A percentile compares a stretch with the other conserved stretches of the same genome.
These are phyloP conservation scores for Tenthredo notha DNA, from an alignment of 2,888 invertebrate species.

Conservation along the genomic window DNA sequence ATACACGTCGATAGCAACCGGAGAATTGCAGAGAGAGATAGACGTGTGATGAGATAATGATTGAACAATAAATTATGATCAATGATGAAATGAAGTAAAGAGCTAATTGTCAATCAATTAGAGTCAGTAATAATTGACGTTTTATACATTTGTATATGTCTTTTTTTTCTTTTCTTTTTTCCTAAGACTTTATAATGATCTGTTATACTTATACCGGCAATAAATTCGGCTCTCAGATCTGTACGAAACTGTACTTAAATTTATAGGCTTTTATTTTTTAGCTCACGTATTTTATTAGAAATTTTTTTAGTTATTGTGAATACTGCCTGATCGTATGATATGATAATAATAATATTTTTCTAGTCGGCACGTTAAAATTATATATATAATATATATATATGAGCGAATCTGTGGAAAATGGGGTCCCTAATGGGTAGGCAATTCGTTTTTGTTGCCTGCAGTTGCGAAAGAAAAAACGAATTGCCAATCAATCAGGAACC, in stretches of 20 bases:
- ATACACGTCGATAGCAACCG: slow-evolving; percentile 86
- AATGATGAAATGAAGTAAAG: not conserved
- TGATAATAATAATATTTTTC: slow-evolving; percentile 1
- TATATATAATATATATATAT: not conserved
- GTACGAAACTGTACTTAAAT: not conserved
- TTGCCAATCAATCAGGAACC: too few species aligned
- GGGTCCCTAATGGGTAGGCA: too few species aligned
- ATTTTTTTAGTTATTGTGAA: not conserved
- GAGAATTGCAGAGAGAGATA: slow-evolving; percentile 78
- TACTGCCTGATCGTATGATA: slow-evolving; percentile 27
- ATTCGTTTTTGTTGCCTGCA: too few species aligned
- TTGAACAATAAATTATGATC: not conserved
- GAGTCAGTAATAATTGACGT: too few species aligned
- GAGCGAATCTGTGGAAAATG: too few species aligned
- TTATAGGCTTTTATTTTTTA: not conserved
- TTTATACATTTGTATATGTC: not conserved
- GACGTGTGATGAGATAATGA: slow-evolving; percentile 64
- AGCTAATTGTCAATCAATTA: not conserved
- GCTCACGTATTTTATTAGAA: not conserved
- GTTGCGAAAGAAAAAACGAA: too few species aligned
- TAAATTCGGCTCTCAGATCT: not conserved
- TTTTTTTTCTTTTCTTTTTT: not conserved
- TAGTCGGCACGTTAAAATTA: slow-evolving; percentile 27
- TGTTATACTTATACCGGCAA: not conserved
- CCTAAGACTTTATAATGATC: not conserved